Evolutionary conservation across 2,113 vertebrate genomes (phyloP), one percentile per base, ranked within the genome.

Genomic region (Notarius lentiginosus): DNA sequence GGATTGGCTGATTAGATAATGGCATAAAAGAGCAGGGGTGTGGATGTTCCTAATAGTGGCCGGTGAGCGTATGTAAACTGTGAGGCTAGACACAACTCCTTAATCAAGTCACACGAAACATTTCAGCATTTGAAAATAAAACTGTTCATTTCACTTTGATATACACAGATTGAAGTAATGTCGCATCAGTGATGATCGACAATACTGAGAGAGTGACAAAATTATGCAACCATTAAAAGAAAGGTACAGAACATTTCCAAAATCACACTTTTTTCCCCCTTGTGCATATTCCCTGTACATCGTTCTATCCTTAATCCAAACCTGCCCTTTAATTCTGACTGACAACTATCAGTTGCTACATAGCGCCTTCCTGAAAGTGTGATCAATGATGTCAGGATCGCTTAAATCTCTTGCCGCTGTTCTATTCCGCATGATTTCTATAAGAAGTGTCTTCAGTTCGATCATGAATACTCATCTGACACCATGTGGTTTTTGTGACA

Each of bases 261-360:
- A 68, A 68, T 79, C 15, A 86, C 84, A 65, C 70, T 53, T 85
- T 85, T 34, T 85, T 85, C 24, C 10, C 58, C 41, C 58, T 66
- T 53, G 49, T 49, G 75, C 58, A 30, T 34, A 53, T 65, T 24
- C 6, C 51, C 7, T 3, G 1, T 55, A 5, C 55, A 60, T 60
- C 5, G 5, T 47, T 61, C 58, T 11, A 61, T 22, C 41, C 56
- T n/a, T 76, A 85, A 85, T 76, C 63, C 56, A 85, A 85, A 77
- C 22, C 65, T 72, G 27, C 24, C 55, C n/a, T 70, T 84, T 58
- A 72, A 8, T 79, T 56, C 75, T 17, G 51, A 56, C 75, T 55
- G 75, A 79, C 51, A 79, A 79, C 24, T 79, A 24, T 79, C 75
- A 53, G 12, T 24, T 49, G 47, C 22, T 20, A 24, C 41, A 76